Conservation (phyloP, 2,113 vertebrate species). For the Melanotaenia duboulayi region DNA sequence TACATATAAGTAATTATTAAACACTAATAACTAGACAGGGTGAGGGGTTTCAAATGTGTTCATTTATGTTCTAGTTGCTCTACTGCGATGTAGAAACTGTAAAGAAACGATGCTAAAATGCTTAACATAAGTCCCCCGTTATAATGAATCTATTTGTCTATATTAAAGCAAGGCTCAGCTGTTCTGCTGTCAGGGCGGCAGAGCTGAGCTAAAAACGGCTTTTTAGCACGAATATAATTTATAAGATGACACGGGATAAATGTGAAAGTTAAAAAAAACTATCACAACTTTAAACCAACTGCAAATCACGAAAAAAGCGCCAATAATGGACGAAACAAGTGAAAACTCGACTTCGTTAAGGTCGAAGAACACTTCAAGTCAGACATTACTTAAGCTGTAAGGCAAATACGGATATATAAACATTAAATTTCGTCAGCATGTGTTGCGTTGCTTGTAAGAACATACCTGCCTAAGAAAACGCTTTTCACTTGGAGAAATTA, state of each 20-base stretch:
- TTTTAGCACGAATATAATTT: background rate
- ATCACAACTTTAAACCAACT: background rate
- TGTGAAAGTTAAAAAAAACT: background rate
- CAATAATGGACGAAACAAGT: background rate
- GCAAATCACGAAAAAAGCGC: background rate
- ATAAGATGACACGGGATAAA: background rate
- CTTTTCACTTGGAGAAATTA: background rate
- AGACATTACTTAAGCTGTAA: accelerated
- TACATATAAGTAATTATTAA: too few species aligned
- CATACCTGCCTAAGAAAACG: conserved; percentile 31
- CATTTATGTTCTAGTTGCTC: background rate
- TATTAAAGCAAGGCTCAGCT: background rate
- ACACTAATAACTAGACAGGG: background rate
- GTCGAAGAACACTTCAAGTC: background rate
- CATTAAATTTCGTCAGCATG: accelerated
- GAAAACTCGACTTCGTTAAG: background rate
- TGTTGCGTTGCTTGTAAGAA: background rate
- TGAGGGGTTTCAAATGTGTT: background rate
- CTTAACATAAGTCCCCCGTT: background rate
- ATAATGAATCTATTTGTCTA: background rate
- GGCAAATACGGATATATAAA: background rate
- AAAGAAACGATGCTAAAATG: background rate
- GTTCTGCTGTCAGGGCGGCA: background rate
- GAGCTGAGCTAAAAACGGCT: background rate
- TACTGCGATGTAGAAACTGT: background rate